These are phyloP conservation scores for Hesperophylax magnus DNA, from an alignment of 1,140 invertebrate species.

Conservation along the genomic window DNA sequence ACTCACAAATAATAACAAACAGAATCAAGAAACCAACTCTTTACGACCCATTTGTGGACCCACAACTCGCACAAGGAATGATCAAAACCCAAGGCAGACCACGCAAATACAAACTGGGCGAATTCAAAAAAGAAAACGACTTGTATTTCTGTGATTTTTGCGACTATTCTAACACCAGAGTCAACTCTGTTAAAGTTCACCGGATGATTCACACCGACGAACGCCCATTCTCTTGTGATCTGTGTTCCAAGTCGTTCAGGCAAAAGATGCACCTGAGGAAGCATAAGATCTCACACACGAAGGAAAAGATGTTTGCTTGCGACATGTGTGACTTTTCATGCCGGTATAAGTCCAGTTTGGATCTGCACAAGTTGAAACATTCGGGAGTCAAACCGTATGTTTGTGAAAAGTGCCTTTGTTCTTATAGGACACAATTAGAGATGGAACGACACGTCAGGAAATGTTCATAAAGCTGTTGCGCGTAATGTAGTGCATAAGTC, in stretches of 20 bases:
- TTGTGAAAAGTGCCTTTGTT: conserved; percentile 16
- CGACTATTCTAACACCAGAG: conserved; percentile 8
- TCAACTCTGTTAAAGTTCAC: conserved; percentile 27
- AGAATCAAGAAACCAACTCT: too few relatives aligned
- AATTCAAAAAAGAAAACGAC: conserved; percentile 34
- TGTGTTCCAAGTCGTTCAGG: conserved; percentile 10
- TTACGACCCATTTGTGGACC: too few relatives aligned
- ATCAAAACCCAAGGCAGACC: not conserved
- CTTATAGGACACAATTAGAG: conserved; percentile 17
- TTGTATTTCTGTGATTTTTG: conserved; percentile 23
- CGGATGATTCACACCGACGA: conserved; percentile 21
- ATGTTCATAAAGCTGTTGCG: not conserved
- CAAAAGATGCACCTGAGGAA: conserved; percentile 26
- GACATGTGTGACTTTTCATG: conserved; percentile 17
- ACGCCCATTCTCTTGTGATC: conserved; percentile 15
- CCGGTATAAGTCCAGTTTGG: conserved; percentile 12
- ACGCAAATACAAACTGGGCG: conserved; percentile 5
- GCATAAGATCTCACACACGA: conserved; percentile 29
- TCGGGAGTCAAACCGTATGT: conserved; percentile 14
- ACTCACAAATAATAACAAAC: too few relatives aligned
- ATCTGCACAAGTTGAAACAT: conserved; percentile 19
- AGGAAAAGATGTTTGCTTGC: conserved; percentile 30
- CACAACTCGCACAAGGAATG: too few relatives aligned
- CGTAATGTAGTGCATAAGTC: too few relatives aligned
- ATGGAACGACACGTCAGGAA: conserved; percentile 24